Evolutionary conservation across 2,113 vertebrate species (phyloP), one percentile per base, ranked within the genome.

Genomic region (Argyrosomus japonicus): DNA sequence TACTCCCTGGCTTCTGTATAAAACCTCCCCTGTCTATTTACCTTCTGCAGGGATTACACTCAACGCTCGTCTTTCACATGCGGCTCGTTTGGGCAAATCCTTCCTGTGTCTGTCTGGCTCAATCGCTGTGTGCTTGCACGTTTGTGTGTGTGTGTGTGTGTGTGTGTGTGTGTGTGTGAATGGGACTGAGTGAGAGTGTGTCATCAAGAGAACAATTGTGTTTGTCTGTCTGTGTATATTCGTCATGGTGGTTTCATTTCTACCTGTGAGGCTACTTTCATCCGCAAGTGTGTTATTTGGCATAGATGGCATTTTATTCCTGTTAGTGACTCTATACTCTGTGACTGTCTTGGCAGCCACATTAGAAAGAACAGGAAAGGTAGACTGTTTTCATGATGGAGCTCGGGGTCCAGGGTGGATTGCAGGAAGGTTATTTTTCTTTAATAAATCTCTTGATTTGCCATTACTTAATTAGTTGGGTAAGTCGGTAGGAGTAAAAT

Each of bases 31-130:
- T 71, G 88, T 89, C 80, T 90, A 78, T 92, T 92, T 92, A 89
- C 86, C 77, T 91, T 91, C 86, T 77, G 85, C 77, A 47, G 85
- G 89, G 91, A 92, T 94, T 91, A 92, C 85, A 86, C 82, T 68
- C 81, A 64, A 51, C 82, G 74, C 86, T 91, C 88, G 65, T 87
- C 79, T 89, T 86, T 86, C 75, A 78, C 65, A 87, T 84, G 75
- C 65, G 82, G 86, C 82, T 88, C 67, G 27, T 90, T 87, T 89
- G 84, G 77, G 73, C 71, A 88, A 90, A 89, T 90, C 87, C 84
- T 81, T 84, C 82, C 68, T 75, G 78, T 87, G 82, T 92, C 47
- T 87, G 64, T 83, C 50, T 68, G 58, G 78, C 77, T 81, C 71
- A 57, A 72, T 72, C 79, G 48, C 68, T 68, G 15, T 63, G 40